Evolutionary conservation across 2,113 vertebrate genomes (phyloP).

Genomic region (Pteropus alecto): DNA sequence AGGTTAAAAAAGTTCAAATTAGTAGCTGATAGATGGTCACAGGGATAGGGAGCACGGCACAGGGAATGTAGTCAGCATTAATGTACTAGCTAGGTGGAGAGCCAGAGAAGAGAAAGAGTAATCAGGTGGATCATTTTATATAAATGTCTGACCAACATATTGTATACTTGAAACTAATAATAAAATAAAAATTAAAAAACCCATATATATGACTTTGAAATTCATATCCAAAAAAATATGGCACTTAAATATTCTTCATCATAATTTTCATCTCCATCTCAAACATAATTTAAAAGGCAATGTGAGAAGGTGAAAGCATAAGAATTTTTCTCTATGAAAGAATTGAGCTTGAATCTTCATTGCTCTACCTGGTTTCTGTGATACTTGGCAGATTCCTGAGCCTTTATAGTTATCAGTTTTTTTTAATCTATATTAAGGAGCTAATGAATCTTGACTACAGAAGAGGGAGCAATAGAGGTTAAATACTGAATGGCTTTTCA

Average conservation of each 20-base stretch:
- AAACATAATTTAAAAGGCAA: background rate
- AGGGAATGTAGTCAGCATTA: too few species aligned
- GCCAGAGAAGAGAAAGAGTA: too few species aligned
- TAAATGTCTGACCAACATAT: too few species aligned
- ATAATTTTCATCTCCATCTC: background rate
- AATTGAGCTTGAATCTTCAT: background rate
- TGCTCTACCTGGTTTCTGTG: background rate
- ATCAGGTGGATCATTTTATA: too few species aligned
- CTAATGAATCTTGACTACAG: background rate
- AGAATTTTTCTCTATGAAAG: background rate
- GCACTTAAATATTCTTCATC: background rate
- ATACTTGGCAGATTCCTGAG: background rate
- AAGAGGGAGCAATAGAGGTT: background rate
- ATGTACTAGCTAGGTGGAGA: too few species aligned
- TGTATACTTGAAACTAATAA: too few species aligned
- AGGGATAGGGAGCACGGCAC: too few species aligned
- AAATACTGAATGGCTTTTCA: background rate
- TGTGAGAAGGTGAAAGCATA: background rate
- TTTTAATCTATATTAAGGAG: background rate
- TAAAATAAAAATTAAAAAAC: too few species aligned
- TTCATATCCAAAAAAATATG: background rate
- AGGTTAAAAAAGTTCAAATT: too few species aligned
- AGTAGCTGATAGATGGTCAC: too few species aligned
- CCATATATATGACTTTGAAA: background rate
- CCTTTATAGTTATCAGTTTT: background rate